Conservation (phyloP, 1,140 invertebrate species). For the Drosophila melanogaster region DNA sequence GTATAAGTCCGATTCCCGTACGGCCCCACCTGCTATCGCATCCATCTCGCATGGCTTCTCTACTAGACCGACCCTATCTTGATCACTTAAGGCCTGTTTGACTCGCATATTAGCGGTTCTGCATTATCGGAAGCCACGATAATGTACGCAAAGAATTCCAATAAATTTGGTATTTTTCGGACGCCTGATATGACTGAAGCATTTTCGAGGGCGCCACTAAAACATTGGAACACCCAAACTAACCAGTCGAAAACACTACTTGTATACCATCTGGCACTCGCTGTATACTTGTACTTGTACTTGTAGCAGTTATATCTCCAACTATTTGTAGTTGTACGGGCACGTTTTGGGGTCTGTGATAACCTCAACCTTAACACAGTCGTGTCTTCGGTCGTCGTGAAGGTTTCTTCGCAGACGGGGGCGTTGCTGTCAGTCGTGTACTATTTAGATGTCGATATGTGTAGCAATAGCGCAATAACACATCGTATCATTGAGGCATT, state of each 20-base stretch:
- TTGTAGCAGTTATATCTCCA: slow-evolving; percentile 37
- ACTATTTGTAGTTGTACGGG: slow-evolving; percentile 42
- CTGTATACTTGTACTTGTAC: slow-evolving; percentile 39
- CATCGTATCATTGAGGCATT: slow-evolving; percentile 40
- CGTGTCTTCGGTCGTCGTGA: slow-evolving; percentile 27
- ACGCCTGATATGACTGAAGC: slow-evolving; percentile 22
- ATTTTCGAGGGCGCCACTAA: slow-evolving; percentile 33
- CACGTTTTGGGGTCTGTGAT: slow-evolving; percentile 68
- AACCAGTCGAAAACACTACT: slow-evolving; percentile 11
- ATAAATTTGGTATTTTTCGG: slow-evolving; percentile 32
- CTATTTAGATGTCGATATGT: slow-evolving; percentile 20
- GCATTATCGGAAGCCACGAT: slow-evolving; percentile 48
- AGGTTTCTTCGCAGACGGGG: slow-evolving; percentile 36
- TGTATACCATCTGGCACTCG: slow-evolving; percentile 41
- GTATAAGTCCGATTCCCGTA: background rate
- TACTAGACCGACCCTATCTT: slow-evolving; percentile 36
- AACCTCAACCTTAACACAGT: slow-evolving; percentile 78
- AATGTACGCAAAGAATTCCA: slow-evolving; percentile 48
- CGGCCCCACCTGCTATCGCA: slow-evolving; percentile 13
- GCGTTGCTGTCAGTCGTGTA: slow-evolving; percentile 39
- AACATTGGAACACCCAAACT: background rate
- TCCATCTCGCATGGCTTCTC: slow-evolving; percentile 6
- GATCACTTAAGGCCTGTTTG: slow-evolving; percentile 71
- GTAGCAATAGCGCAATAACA: slow-evolving; percentile 16
- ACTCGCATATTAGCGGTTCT: slow-evolving; percentile 49